Evolutionary conservation across 2,888 invertebrate genomes (phyloP).

Genomic region (Agrotis exclamationis): DNA sequence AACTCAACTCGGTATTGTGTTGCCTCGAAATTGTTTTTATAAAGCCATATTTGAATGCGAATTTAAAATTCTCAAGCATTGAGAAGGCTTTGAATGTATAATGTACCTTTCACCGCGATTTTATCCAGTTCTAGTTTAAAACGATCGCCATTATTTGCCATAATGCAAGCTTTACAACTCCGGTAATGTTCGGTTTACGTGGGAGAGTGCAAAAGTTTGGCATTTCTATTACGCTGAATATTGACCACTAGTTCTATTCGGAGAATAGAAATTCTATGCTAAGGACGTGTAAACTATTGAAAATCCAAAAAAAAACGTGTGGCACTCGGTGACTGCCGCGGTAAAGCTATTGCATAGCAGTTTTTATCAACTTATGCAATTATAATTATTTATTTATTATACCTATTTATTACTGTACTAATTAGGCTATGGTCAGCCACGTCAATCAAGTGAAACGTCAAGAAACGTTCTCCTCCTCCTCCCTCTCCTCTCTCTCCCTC

Average conservation of each 20-base stretch:
- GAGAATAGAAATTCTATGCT: conserved; percentile 14
- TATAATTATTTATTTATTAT: too few species aligned
- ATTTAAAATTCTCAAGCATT: conserved; percentile 44
- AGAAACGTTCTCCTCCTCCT: too few species aligned
- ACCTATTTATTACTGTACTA: too few species aligned
- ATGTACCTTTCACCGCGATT: conserved; percentile 21
- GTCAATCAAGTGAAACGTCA: too few species aligned
- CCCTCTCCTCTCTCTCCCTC: too few species aligned
- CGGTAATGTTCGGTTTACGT: conserved; percentile 10
- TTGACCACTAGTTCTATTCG: conserved; percentile 24
- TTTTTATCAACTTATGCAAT: too few species aligned
- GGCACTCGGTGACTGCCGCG: too few species aligned
- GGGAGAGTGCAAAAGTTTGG: conserved; percentile 30
- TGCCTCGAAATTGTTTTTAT: conserved; percentile 47
- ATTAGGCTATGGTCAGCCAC: too few species aligned
- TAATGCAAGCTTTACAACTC: not conserved
- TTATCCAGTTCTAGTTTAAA: conserved; percentile 16
- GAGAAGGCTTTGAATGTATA: conserved; percentile 33
- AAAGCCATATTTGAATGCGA: conserved; percentile 11
- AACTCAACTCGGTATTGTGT: conserved; percentile 45
- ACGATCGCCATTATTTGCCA: conserved; percentile 1
- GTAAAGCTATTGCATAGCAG: too few species aligned
- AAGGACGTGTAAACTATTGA: too few species aligned
- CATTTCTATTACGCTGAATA: conserved; percentile 25
- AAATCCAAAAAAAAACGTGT: too few species aligned